Conservation (phyloP, 1,140 invertebrate species). For the Apis dorsata region DNA sequence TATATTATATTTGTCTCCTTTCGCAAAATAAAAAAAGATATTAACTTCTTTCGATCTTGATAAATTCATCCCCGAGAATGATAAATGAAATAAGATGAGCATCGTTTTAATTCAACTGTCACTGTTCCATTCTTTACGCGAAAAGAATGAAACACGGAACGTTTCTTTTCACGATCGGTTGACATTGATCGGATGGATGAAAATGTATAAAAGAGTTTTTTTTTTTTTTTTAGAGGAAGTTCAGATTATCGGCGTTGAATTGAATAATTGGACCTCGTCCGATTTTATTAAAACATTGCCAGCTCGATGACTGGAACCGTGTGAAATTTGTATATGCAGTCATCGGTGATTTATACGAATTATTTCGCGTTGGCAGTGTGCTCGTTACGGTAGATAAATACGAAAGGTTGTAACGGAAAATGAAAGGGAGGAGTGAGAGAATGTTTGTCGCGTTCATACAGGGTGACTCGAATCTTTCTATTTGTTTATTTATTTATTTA, state of each 20-base stretch:
- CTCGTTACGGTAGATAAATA: slow-evolving; percentile 59
- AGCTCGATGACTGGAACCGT: slow-evolving; percentile 55
- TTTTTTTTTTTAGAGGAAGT: not conserved
- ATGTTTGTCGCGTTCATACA: not conserved
- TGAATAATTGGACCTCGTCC: slow-evolving; percentile 65
- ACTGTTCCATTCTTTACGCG: too few relatives aligned
- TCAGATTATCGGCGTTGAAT: slow-evolving; percentile 48
- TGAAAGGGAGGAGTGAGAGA: slow-evolving; percentile 37
- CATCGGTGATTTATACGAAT: slow-evolving; percentile 68
- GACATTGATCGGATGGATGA: too few relatives aligned
- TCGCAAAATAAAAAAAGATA: too few relatives aligned
- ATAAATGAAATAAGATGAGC: too few relatives aligned
- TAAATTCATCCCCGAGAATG: too few relatives aligned
- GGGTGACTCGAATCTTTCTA: slow-evolving; percentile 7
- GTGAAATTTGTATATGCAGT: slow-evolving; percentile 66
- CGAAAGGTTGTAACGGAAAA: slow-evolving; percentile 45
- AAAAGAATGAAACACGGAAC: too few relatives aligned
- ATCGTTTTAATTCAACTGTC: too few relatives aligned
- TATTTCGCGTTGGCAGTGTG: slow-evolving; percentile 59
- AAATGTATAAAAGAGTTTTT: too few relatives aligned
- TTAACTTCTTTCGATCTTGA: too few relatives aligned
- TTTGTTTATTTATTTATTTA: not conserved
- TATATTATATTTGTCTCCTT: too few relatives aligned
- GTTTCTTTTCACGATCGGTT: too few relatives aligned
- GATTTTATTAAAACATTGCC: slow-evolving; percentile 68